A percentile compares a stretch with the other conserved stretches of the same genome.
Conservation (phyloP, 2,888 invertebrate species). For the Nipponacmea schrenckii region DNA sequence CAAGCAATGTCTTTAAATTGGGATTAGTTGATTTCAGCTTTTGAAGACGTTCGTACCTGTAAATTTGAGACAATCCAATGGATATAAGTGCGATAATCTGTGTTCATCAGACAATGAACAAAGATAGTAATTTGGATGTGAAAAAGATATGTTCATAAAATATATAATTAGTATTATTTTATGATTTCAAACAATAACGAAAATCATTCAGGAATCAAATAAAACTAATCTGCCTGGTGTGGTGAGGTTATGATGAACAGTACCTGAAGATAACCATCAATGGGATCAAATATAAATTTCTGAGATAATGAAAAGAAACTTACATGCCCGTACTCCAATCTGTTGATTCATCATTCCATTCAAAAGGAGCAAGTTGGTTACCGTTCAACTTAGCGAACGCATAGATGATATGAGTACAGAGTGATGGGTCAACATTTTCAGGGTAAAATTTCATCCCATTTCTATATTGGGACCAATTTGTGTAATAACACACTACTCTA, state of each 20-base stretch:
- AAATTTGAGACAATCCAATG: background rate
- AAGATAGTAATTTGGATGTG: too few relatives aligned
- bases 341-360: conserved; percentile 84
- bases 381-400: conserved; percentile 98
- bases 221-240: too few relatives aligned
- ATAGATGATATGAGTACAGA: conserved; percentile 96
- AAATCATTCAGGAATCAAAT: too few relatives aligned
- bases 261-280: too few relatives aligned
- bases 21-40: conserved; percentile 29
- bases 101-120: too few relatives aligned
- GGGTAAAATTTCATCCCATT: conserved; percentile 90
- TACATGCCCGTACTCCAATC: conserved; percentile 53
- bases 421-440: conserved; percentile 91
- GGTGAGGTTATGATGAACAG: too few relatives aligned
- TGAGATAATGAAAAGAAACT: conserved; percentile 18
- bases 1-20: conserved; percentile 42
- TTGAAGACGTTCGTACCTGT: conserved; percentile 20
- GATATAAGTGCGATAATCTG: too few relatives aligned
- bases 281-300: too few relatives aligned
- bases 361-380: conserved; percentile 90
- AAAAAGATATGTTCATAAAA: background rate
- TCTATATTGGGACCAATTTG: conserved; percentile 98
- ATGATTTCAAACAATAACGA: too few relatives aligned
- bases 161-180: too few relatives aligned
- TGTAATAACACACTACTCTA: conserved; percentile 84